Evolutionary conservation across 2,113 vertebrate species (phyloP).

Genomic region (Anas platyrhynchos): DNA sequence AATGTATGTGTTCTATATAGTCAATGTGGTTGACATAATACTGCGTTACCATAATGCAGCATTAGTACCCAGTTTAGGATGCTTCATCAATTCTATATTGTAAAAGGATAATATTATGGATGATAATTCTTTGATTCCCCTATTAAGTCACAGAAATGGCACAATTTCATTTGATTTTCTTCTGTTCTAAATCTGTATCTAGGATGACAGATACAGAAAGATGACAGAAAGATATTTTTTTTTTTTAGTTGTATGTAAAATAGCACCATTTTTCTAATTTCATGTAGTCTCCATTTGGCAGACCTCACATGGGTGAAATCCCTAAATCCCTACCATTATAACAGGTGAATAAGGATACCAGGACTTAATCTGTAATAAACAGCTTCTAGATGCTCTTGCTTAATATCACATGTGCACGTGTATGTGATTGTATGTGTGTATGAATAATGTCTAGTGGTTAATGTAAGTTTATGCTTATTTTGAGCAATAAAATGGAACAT

Average conservation of each 20-base stretch:
- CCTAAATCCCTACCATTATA: background rate
- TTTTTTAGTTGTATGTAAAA: background rate
- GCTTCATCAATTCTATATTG: background rate
- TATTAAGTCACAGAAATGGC: background rate
- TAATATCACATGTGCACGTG: background rate
- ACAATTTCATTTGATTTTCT: background rate
- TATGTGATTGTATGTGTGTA: background rate
- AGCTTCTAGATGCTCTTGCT: background rate
- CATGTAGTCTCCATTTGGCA: background rate
- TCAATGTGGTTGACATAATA: background rate
- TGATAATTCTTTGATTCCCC: background rate
- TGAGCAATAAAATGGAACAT: background rate
- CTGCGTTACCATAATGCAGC: background rate
- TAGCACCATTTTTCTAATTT: background rate
- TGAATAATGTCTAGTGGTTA: background rate
- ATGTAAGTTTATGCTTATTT: background rate
- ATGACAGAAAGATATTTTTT: background rate
- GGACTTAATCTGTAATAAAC: background rate
- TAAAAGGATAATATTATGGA: background rate
- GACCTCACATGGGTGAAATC: background rate
- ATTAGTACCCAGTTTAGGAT: background rate
- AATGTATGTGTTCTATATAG: background rate
- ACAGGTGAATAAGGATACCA: background rate
- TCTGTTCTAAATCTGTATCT: background rate
- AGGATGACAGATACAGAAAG: background rate